Conservation (phyloP, 1,140 invertebrate species). For the Conus ventricosus region DNA sequence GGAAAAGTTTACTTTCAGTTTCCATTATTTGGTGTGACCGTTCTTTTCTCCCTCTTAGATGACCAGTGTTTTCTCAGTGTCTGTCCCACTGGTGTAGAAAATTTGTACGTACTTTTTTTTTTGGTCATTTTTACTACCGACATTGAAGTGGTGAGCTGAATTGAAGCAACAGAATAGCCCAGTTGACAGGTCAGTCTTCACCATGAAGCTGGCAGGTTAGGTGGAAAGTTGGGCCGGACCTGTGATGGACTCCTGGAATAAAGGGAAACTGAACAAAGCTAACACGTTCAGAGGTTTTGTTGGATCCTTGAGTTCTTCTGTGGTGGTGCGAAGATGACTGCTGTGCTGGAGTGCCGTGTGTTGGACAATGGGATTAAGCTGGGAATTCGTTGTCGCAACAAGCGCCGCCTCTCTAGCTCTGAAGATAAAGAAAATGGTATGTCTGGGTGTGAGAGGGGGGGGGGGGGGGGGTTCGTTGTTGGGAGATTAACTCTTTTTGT, state of each 20-base stretch:
- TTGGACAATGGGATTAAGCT: slow-evolving; percentile 36
- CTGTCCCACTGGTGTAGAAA: background rate
- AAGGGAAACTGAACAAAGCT: background rate
- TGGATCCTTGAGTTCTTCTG: background rate
- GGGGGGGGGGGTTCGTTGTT: background rate
- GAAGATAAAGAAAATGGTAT: slow-evolving; percentile 23
- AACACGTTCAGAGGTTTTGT: background rate
- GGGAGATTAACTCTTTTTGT: background rate
- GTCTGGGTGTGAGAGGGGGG: background rate
- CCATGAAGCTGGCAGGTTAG: background rate
- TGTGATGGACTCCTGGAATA: background rate
- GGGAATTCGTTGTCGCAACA: slow-evolving; percentile 25
- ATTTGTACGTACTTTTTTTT: background rate
- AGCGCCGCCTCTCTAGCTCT: background rate
- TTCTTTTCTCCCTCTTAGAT: background rate
- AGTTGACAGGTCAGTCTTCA: background rate
- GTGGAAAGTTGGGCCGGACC: background rate
- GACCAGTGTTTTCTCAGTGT: background rate
- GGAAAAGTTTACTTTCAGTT: slow-evolving; percentile 5
- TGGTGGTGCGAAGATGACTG: slow-evolving; percentile 1
- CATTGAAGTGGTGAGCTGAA: no score
- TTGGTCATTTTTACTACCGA: no score
- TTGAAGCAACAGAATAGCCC: no score
- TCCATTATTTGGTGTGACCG: background rate
- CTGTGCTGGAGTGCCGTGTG: slow-evolving; percentile 31